Percentiles rank a stretch among this genome's conserved stretches.
Evolutionary conservation across 2,113 vertebrate genomes (phyloP).

Genomic region (Polyodon spathula): DNA sequence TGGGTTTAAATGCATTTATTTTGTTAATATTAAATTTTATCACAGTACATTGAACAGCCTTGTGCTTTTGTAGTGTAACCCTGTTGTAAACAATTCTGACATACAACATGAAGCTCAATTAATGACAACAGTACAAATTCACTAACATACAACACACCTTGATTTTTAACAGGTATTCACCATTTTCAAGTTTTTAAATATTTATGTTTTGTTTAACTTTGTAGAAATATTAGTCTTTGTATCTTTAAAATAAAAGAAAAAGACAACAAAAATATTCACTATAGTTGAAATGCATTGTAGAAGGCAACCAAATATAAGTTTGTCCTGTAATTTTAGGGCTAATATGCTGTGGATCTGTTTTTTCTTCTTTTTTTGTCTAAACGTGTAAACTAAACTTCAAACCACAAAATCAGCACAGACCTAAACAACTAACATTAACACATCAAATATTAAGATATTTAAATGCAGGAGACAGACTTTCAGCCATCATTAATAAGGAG

Average conservation of each 20-base stretch:
- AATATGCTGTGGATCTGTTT: conserved; percentile 50
- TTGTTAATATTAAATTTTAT: too few relatives aligned
- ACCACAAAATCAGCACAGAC: conserved; percentile 45
- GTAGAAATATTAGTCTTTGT: neutral
- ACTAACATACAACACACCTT: neutral
- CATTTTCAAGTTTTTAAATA: neutral
- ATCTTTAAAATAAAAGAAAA: neutral
- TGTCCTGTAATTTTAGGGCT: conserved; percentile 44
- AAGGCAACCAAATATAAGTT: conserved; percentile 55
- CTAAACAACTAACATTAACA: conserved; percentile 68
- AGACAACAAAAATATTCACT: neutral
- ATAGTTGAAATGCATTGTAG: conserved; percentile 23
- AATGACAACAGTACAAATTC: too few relatives aligned
- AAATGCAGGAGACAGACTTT: conserved; percentile 43
- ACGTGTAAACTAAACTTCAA: conserved; percentile 66
- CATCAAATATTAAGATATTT: conserved; percentile 64
- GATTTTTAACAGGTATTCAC: neutral
- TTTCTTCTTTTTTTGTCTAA: conserved; percentile 41
- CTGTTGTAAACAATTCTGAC: too few relatives aligned
- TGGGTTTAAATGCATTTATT: too few relatives aligned
- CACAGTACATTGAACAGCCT: too few relatives aligned
- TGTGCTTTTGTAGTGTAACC: too few relatives aligned
- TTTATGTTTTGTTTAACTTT: neutral
- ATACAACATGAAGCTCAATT: too few relatives aligned
- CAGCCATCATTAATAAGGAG: conserved; percentile 43